Base-by-base conservation (phyloP, 1,140 invertebrate species). In the Zaprionus camerounensis region DNA sequence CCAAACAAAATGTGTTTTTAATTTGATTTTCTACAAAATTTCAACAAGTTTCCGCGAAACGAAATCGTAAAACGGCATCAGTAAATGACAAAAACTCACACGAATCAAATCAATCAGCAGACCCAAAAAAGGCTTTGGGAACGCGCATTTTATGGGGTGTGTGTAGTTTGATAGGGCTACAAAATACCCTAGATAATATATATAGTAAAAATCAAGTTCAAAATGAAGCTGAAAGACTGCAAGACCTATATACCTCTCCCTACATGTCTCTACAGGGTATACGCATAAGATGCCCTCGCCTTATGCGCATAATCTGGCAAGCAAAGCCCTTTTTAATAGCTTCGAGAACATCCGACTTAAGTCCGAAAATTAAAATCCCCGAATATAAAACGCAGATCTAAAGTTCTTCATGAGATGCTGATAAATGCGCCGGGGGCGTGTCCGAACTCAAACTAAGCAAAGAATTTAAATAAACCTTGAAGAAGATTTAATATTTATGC, bases 21-120 rank as follows among this genome's bases (percentile, higher is more conserved):
- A 87, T 88, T 81, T 76, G 73, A 81, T 80, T 68, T 59, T 83
- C 53, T 36, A 53, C 62, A 28, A 44, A 53, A 71, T 5, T 46
- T 66, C 66, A 65, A 59, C 70, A 78, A 81, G 71, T 85, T 84
- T 53, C 70, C 67, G 51, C 51, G 64, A 82, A 77, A 12, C 44
- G 17, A 62, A 72, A 65, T 77, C 53, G 62, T 77, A 77, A 76
- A 61, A 36, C 24, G 24, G 76, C 34, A 20, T 49, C 24, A 76
- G 64, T 67, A 63, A 76, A 65, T 62, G 66, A 78, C 70, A 71
- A 72, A 66, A 74, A 64, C 53, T 82, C 61, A 62, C 70, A 75
- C 62, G 71, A 78, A 68, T 55, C 68, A 71, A 81, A 87, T 87
- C 81, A 88, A 87, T 87, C 81, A 88, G 24, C 53, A 24, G 57